Percentiles rank a stretch among this genome's conserved stretches.
These are phyloP conservation scores for Zoroaster sp. DNA, from an alignment of 53 echinoderm and acorn worm genomes.

Conservation along the genomic window DNA sequence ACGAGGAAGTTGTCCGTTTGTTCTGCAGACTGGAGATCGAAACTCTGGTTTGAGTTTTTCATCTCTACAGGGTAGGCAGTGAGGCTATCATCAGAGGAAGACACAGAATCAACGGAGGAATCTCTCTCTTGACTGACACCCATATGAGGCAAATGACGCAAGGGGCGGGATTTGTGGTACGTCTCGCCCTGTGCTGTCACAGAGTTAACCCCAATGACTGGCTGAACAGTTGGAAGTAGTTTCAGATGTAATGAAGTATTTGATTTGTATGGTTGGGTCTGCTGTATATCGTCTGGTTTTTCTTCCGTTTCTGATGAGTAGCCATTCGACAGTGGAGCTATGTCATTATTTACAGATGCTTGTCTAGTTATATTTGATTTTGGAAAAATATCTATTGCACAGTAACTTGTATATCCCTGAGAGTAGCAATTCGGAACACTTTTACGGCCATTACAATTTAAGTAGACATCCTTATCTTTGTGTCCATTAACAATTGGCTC, in stretches of 20 bases:
- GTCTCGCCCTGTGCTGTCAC: constrained; percentile 74
- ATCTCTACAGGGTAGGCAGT: constrained; percentile 74
- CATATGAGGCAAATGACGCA: neutral
- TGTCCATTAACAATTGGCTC: neutral
- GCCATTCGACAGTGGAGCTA: neutral
- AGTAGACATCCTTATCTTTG: neutral
- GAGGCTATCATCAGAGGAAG: constrained; percentile 92
- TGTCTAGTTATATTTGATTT: neutral
- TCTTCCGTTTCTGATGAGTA: neutral
- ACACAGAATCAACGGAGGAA: constrained; percentile 81
- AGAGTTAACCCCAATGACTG: constrained; percentile 65
- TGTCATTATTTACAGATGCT: neutral
- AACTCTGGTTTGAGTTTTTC: neutral
- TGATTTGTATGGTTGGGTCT: neutral
- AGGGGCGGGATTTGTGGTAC: constrained; percentile 35
- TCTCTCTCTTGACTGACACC: constrained; percentile 53
- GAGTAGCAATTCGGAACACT: neutral
- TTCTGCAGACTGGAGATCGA: neutral
- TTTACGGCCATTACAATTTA: neutral
- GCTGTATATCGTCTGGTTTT: neutral
- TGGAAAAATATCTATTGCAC: constrained; percentile 19
- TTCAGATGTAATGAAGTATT: neutral
- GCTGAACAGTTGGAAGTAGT: constrained; percentile 39
- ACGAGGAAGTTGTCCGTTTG: neutral
- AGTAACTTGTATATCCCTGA: constrained; percentile 5